Conservation (phyloP, 2,113 vertebrate species). For the Hystrix cristata region DNA sequence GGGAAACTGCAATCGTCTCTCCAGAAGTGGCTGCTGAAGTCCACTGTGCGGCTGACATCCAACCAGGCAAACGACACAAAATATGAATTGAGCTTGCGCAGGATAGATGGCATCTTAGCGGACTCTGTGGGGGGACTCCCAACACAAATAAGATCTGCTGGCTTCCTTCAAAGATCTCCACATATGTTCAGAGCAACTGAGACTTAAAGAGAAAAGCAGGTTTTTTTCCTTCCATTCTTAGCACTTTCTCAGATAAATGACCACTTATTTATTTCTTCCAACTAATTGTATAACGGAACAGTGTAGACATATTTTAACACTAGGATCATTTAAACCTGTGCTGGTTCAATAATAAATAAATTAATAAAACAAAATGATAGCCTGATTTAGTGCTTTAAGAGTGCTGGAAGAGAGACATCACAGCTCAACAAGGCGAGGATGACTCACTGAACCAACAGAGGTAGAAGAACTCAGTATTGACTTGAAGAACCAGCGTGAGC, state of each 20-base stretch:
- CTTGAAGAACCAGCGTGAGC: background rate
- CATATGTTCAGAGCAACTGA: background rate
- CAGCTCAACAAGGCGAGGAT: background rate
- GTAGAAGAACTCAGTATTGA: background rate
- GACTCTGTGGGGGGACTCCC: background rate
- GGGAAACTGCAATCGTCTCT: background rate
- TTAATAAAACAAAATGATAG: slow-evolving; percentile 28
- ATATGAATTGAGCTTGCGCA: background rate
- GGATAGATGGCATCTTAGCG: background rate
- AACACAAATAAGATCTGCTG: background rate
- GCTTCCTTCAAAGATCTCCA: background rate
- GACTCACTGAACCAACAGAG: background rate
- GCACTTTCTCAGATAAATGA: background rate
- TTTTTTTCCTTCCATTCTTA: background rate
- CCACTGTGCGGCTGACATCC: background rate
- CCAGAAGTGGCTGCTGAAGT: background rate
- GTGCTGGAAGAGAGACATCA: background rate
- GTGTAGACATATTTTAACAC: background rate
- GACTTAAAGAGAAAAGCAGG: background rate
- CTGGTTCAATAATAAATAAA: background rate
- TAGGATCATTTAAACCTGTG: background rate
- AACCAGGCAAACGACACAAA: background rate
- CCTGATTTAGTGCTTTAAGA: background rate
- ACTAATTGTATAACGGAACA: background rate
- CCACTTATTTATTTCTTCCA: background rate